A percentile compares a stretch with the other conserved stretches of the same genome.
These are phyloP conservation scores for Oxyura jamaicensis DNA, from an alignment of 2,113 vertebrate species.

Conservation along the genomic window DNA sequence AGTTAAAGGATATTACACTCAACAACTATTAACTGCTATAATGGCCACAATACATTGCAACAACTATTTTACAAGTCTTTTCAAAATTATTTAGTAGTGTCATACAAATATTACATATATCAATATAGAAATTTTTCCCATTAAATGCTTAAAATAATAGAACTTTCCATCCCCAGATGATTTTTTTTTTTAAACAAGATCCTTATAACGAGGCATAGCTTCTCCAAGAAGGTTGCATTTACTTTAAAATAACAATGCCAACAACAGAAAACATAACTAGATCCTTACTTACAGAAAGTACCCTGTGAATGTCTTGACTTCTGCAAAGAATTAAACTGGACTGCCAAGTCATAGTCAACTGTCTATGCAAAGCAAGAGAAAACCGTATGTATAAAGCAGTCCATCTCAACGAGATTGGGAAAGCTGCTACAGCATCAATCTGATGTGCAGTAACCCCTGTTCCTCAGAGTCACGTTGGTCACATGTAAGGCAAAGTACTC, in stretches of 20 bases:
- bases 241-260: neutral
- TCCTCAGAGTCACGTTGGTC: neutral
- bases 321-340: neutral
- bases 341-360: neutral
- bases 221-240: neutral
- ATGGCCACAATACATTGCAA: neutral
- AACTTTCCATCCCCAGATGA: fast-evolving
- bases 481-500: neutral
- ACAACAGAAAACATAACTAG: neutral
- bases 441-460: neutral
- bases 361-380: neutral
- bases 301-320: neutral
- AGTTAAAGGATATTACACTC: neutral
- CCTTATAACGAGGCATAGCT: neutral
- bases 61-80: neutral
- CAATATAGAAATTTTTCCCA: neutral
- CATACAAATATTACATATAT: neutral
- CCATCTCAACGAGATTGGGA: neutral
- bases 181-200: neutral
- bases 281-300: neutral
- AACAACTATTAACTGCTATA: neutral
- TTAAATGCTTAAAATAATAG: neutral
- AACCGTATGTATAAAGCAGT: neutral
- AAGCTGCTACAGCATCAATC: neutral
- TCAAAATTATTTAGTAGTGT: neutral